Evolutionary conservation across 2,888 invertebrate genomes (phyloP).

Genomic region (Germaria angustata): DNA sequence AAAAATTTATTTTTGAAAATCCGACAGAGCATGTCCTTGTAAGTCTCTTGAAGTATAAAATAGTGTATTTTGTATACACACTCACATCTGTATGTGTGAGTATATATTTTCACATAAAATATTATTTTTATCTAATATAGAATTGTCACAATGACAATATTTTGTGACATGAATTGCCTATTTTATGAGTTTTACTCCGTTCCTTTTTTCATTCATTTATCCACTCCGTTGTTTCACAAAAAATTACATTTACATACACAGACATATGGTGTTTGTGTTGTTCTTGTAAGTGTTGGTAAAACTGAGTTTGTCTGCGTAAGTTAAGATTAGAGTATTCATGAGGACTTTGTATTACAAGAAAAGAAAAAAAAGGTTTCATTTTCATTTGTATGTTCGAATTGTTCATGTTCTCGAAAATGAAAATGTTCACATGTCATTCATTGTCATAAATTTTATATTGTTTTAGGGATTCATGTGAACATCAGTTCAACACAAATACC

Average conservation of each 20-base stretch:
- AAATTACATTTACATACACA: neutral
- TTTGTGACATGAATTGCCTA: conserved; percentile 57
- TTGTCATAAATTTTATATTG: conserved; percentile 10
- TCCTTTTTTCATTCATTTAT: neutral
- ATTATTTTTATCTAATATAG: conserved; percentile 45
- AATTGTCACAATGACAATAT: conserved; percentile 54
- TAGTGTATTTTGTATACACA: too few relatives aligned
- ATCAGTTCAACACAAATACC: neutral
- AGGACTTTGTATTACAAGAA: neutral
- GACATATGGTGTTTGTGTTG: neutral
- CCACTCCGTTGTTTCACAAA: neutral
- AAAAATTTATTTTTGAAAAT: too few relatives aligned
- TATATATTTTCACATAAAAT: conserved; percentile 14
- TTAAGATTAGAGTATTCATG: neutral
- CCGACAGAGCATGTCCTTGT: too few relatives aligned
- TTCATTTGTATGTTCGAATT: conserved; percentile 10
- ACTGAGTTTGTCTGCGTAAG: neutral
- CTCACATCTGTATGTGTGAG: neutral
- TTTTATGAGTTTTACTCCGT: conserved; percentile 13
- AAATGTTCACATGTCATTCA: conserved; percentile 14
- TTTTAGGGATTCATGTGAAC: neutral
- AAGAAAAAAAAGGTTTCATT: conserved; percentile 8
- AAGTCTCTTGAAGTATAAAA: too few relatives aligned
- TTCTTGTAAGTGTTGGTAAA: neutral
- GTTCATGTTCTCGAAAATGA: neutral